Conservation (phyloP, 2,113 vertebrate genomes). For the Vulpes ferrilata region DNA sequence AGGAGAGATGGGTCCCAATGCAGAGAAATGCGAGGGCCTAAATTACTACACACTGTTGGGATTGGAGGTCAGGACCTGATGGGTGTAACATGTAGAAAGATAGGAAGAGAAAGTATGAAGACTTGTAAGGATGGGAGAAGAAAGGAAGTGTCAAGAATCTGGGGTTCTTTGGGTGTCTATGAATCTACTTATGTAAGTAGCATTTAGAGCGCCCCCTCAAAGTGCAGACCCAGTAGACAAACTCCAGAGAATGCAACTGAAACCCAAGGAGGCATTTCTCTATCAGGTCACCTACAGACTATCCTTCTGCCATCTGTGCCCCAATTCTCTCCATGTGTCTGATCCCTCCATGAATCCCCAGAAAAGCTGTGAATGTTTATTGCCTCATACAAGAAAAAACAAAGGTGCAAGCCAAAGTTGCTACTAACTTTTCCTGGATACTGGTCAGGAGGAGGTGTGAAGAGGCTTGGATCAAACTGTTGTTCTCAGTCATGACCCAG, state of each 20-base stretch:
- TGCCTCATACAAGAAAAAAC: background rate
- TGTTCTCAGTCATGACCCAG: background rate
- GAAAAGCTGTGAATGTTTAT: background rate
- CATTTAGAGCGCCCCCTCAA: background rate
- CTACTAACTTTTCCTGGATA: background rate
- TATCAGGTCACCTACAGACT: background rate
- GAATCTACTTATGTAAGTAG: background rate
- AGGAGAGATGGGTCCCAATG: too few relatives aligned
- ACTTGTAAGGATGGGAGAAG: background rate
- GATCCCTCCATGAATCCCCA: background rate
- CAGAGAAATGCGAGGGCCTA: background rate
- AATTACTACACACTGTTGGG: slow-evolving; percentile 47
- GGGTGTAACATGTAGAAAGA: slow-evolving; percentile 56
- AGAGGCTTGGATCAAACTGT: background rate
- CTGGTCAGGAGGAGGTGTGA: background rate
- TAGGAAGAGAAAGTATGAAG: background rate
- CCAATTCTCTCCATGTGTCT: background rate
- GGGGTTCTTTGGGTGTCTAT: background rate
- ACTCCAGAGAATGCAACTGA: background rate
- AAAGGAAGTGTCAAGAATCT: background rate
- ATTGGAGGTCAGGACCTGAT: slow-evolving; percentile 2
- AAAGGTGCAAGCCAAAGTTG: background rate
- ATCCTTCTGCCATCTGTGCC: background rate
- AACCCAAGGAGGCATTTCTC: background rate
- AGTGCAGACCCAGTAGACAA: background rate